phyloP scores from a whole-genome alignment of 2,888 invertebrate genomes.

The Yponomeuta plumbellus region DNA sequence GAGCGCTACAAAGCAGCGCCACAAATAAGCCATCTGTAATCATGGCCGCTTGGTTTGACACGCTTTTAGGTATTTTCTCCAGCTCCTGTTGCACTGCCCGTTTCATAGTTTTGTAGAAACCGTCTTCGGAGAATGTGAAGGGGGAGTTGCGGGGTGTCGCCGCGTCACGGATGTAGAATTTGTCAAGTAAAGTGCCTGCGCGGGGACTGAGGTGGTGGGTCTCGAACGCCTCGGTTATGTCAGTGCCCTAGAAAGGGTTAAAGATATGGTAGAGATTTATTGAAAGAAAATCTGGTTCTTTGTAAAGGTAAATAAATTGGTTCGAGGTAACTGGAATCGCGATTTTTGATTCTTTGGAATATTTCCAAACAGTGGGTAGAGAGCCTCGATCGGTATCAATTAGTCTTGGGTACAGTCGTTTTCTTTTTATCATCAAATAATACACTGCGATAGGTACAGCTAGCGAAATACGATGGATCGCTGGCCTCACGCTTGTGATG shows the following conservation, averaged over 20 bases:
- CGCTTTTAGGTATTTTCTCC: constrained; percentile 62
- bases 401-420: too few species aligned
- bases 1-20: constrained; percentile 49
- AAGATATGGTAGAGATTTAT: background rate
- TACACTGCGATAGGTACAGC: too few species aligned
- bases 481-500: too few species aligned
- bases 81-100: constrained; percentile 70
- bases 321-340: too few species aligned
- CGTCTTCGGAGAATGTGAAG: constrained; percentile 83
- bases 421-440: too few species aligned
- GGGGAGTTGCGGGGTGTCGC: constrained; percentile 80
- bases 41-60: constrained; percentile 33
- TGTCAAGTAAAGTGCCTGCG: constrained; percentile 77
- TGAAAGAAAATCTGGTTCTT: background rate
- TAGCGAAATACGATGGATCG: too few species aligned
- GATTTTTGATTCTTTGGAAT: too few species aligned
- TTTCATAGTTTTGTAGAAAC: constrained; percentile 85
- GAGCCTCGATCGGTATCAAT: too few species aligned
- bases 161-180: constrained; percentile 81
- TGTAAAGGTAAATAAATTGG: too few species aligned
- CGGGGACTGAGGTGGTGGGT: constrained; percentile 69
- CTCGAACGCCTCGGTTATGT: constrained; percentile 80
- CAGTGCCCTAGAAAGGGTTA: constrained; percentile 67
- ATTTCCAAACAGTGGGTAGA: too few species aligned
- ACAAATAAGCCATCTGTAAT: constrained; percentile 56